Conservation (phyloP, 2,797 vertebrate genomes). For the Netta rufina region DNA sequence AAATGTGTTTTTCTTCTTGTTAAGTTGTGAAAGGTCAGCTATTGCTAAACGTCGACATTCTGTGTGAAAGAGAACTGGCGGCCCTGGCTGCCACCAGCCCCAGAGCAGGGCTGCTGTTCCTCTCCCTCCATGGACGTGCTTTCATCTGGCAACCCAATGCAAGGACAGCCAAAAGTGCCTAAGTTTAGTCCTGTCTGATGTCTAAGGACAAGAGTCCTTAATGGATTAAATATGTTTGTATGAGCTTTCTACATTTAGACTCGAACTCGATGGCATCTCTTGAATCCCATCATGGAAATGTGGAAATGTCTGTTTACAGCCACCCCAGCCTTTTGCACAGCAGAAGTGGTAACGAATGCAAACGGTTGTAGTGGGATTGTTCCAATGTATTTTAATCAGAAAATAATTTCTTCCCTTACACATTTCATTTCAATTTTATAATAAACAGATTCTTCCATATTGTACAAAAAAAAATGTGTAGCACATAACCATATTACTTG, state of each 20-base stretch:
- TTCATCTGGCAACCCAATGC: accelerated
- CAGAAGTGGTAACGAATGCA: neutral
- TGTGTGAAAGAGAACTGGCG: slow-evolving; percentile 50
- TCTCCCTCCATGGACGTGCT: neutral
- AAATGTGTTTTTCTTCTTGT: neutral
- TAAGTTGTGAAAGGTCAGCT: slow-evolving; percentile 48
- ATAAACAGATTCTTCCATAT: neutral
- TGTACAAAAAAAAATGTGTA: neutral
- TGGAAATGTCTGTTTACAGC: neutral
- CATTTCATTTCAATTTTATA: neutral
- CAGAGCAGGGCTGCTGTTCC: neutral
- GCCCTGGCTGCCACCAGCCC: accelerated
- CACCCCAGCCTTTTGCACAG: neutral
- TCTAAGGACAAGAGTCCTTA: neutral
- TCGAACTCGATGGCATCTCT: neutral
- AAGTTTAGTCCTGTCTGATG: neutral
- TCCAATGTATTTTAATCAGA: neutral
- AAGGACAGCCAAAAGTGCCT: neutral
- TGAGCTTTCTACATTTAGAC: neutral
- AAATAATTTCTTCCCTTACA: neutral
- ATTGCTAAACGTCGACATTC: neutral
- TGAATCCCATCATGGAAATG: neutral
- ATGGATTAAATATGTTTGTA: slow-evolving; percentile 4
- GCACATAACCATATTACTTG: neutral
- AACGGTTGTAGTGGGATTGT: neutral